Base-by-base conservation (phyloP, 2,888 invertebrate genomes). In the Sarcophaga variegata region DNA sequence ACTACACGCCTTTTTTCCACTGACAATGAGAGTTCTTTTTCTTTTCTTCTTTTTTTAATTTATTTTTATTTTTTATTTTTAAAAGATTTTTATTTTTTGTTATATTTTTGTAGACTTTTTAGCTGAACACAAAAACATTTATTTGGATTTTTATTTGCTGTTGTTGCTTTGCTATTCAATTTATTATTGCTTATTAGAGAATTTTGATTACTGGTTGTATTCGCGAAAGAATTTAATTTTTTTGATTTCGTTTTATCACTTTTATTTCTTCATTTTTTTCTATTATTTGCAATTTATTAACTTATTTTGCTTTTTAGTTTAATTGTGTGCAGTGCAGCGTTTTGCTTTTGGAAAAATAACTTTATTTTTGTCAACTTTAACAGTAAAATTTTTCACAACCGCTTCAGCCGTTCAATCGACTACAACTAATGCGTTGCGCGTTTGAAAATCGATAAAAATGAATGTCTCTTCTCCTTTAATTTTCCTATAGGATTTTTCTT, bases 371-470 rank as follows among this genome's bases (percentile, higher is more conserved):
- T 17, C 14, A 54, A 54, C 4, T 54, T 54, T 54, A 54, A 66
- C 60, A 76, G 17, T 37, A 54, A 54, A 37, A 59, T 70, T 84
- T 75, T 83, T 83, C 79, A 76, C 81, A 87, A 84, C 87, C 87
- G 87, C 84, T 72, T 81, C 14, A 69, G 75, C 70, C 81, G 79
- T 72, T 76, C 45, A 72, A 14, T 64, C 72, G 71, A 84, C 67
- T 77, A 81, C 69, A 80, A 87, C 86, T 83, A 81, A 77, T 75
- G 84, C 78, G 70, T 66, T 86, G 81, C 81, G 83, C 86, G 84
- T 81, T 81, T 84, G 67, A 87, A 87, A 87, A 87, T 87, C 87
- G 69, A 87, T 87, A 87, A 87, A 54, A 54, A 83, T 72, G 20
- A 62, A 84, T 78, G 66, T 80, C 64, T 75, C 60, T 75, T 75